These are phyloP conservation scores for Lethenteron reissneri DNA, from an alignment of 2,113 vertebrate species.

Conservation along the genomic window DNA sequence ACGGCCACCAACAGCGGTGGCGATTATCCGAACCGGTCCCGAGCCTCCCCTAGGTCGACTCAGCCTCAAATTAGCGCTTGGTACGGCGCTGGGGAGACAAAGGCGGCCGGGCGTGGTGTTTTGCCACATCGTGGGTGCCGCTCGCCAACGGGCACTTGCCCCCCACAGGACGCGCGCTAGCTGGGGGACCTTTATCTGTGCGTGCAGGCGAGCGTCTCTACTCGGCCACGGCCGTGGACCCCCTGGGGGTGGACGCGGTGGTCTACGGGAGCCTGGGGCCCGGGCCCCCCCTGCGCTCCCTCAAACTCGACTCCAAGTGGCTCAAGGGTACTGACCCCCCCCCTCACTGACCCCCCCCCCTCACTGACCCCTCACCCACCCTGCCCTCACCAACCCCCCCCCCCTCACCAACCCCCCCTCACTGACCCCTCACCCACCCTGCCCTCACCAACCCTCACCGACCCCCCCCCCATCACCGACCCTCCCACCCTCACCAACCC, in stretches of 20 bases:
- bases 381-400: background rate
- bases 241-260: slow-evolving; percentile 61
- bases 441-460: no score
- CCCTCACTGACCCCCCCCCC: background rate
- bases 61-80: background rate
- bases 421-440: no score
- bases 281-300: slow-evolving; percentile 42
- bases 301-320: slow-evolving; percentile 86
- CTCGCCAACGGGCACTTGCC: background rate
- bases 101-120: background rate
- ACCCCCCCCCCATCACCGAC: no score
- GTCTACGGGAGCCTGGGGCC: slow-evolving; percentile 61
- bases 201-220: slow-evolving; percentile 53
- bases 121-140: background rate
- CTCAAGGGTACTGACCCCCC: slow-evolving; percentile 45
- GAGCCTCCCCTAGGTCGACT: background rate
- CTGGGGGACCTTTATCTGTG: background rate
- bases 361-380: background rate
- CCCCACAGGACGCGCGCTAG: background rate
- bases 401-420: background rate
- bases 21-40: background rate
- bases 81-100: background rate
- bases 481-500: no score
- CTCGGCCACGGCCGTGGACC: slow-evolving; percentile 65
- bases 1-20: background rate